A percentile compares a stretch with the other conserved stretches of the same genome.
Conservation (phyloP, 2,888 invertebrate species). For the Drosophila longiperda region DNA sequence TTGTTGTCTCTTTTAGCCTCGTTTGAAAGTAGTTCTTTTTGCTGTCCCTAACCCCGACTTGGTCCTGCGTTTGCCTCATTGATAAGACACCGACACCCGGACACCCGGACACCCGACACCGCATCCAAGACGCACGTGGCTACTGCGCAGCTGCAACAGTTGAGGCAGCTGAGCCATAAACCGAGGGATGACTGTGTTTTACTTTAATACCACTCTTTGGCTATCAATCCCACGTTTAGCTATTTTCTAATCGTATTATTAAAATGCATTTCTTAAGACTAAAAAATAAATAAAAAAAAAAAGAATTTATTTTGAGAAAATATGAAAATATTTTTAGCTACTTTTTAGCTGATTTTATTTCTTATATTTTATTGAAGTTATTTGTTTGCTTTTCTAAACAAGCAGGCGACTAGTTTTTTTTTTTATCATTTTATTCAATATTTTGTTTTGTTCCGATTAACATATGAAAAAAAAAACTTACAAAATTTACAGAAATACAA, state of each 20-base stretch:
- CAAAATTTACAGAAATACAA: conserved; percentile 15
- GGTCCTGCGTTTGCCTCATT: conserved; percentile 15
- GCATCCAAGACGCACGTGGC: conserved; percentile 36
- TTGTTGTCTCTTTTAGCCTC: conserved; percentile 15
- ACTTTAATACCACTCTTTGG: background rate
- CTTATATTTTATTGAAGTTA: too few relatives aligned
- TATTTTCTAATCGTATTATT: background rate
- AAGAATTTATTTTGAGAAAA: too few relatives aligned
- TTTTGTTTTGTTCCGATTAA: conserved; percentile 11
- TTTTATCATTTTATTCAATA: background rate
- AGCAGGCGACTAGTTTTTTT: conserved; percentile 12
- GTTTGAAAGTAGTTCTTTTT: conserved; percentile 35
- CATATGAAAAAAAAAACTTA: conserved; percentile 13
- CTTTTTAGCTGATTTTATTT: too few relatives aligned
- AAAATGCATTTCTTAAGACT: background rate
- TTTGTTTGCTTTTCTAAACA: background rate
- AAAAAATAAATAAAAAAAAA: too few relatives aligned
- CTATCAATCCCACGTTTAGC: background rate
- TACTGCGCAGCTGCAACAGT: conserved; percentile 39
- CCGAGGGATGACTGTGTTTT: background rate
- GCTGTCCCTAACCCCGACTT: background rate
- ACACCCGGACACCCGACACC: background rate
- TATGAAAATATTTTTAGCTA: too few relatives aligned
- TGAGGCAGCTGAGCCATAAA: conserved; percentile 1
- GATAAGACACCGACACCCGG: too few relatives aligned